phyloP scores from a whole-genome alignment of 2,888 invertebrate genomes.

The Thera britannica region DNA sequence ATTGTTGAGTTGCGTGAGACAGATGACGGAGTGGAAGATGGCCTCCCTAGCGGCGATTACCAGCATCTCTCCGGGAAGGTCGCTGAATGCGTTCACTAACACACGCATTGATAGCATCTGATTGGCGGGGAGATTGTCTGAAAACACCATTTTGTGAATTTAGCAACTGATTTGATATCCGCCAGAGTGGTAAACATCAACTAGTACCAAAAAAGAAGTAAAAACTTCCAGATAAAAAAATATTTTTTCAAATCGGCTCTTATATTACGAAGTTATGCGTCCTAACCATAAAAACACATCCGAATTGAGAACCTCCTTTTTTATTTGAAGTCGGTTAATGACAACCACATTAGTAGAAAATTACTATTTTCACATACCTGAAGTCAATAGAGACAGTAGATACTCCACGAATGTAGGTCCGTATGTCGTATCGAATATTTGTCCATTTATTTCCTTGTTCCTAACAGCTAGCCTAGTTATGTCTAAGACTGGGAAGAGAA shows the following conservation, averaged over 20 bases:
- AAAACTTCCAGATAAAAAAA: no score
- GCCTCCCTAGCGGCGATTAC: slow-evolving; percentile 85
- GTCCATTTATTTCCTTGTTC: slow-evolving; percentile 84
- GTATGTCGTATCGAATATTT: slow-evolving; percentile 72
- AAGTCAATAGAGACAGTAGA: slow-evolving; percentile 65
- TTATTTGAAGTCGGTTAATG: no score
- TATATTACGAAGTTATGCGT: no score
- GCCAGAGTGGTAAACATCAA: no score
- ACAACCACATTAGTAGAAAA: no score
- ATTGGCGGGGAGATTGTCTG: slow-evolving; percentile 87
- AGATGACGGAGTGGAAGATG: slow-evolving; percentile 80
- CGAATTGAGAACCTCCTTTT: no score
- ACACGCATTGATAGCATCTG: slow-evolving; percentile 91
- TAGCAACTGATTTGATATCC: no score
- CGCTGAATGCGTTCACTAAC: slow-evolving; percentile 92
- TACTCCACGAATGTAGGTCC: slow-evolving; percentile 71
- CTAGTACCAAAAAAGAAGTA: no score
- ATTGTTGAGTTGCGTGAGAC: slow-evolving; percentile 83
- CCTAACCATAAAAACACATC: no score
- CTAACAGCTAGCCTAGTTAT: slow-evolving; percentile 93
- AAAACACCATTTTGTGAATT: slow-evolving; percentile 10
- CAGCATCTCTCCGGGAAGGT: slow-evolving; percentile 87
- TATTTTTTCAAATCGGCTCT: no score
- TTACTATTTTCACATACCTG: slow-evolving; percentile 53
- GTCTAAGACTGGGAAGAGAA: slow-evolving; percentile 95